Percentiles rank a stretch among this genome's conserved stretches.
phyloP scores from a whole-genome alignment of 1,140 invertebrate species.

The Trachelipus rathkii region DNA sequence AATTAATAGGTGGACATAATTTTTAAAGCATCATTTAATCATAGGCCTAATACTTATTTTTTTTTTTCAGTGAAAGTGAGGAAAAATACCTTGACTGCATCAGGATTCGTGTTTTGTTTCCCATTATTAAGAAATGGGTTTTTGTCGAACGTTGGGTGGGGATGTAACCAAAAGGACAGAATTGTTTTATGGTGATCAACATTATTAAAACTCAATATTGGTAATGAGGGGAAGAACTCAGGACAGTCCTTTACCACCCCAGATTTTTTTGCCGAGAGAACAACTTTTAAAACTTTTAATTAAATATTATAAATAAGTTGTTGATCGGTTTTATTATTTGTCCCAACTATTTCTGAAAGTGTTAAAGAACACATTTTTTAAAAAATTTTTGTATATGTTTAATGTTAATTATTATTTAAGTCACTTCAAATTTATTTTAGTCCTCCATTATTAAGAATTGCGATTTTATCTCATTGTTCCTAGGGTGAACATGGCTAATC shows the following conservation, averaged over 20 bases:
- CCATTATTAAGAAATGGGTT: conserved; percentile 69
- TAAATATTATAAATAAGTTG: conserved; percentile 66
- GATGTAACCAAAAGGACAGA: background rate
- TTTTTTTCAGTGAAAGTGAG: conserved; percentile 25
- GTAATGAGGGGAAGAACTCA: conserved; percentile 33
- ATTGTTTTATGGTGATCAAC: background rate
- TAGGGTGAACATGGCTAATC: too few species aligned
- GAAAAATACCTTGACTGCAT: conserved; percentile 57
- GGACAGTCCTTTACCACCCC: conserved; percentile 61
- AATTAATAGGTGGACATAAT: too few species aligned
- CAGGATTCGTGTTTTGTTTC: conserved; percentile 78
- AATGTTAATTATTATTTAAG: too few species aligned
- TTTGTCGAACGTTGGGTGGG: conserved; percentile 45
- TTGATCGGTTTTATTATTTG: background rate
- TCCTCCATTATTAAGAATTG: too few species aligned
- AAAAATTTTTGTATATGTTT: too few species aligned
- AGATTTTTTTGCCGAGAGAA: conserved; percentile 69
- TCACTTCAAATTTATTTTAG: too few species aligned
- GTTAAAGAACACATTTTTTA: conserved; percentile 28
- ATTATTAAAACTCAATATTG: conserved; percentile 36
- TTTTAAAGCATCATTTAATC: too few species aligned
- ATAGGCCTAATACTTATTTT: too few species aligned
- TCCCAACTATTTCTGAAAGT: background rate
- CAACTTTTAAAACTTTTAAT: conserved; percentile 76
- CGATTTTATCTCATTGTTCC: too few species aligned